Percentiles rank a stretch among this genome's conserved stretches.
phyloP scores from a whole-genome alignment of 2,113 vertebrate species.

The Anguilla japonica region DNA sequence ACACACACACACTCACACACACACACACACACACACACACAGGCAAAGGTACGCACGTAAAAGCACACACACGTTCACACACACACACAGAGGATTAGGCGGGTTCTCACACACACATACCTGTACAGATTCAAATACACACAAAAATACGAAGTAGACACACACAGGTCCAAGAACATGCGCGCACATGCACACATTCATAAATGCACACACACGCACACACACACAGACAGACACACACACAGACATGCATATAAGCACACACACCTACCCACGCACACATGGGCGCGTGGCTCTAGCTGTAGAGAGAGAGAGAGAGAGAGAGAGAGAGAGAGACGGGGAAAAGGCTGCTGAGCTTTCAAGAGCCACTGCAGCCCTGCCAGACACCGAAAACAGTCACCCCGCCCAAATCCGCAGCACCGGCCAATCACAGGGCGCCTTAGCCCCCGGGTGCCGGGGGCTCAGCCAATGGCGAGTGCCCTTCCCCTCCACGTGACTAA shows the following conservation, averaged over 20 bases:
- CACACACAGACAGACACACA: background rate
- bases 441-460: constrained; percentile 57
- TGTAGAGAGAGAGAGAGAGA: background rate
- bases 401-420: constrained; percentile 56
- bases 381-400: constrained; percentile 71
- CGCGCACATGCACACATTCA: background rate
- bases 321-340: background rate
- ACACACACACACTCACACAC: background rate
- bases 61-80: background rate
- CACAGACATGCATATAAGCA: background rate
- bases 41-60: background rate
- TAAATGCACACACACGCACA: background rate
- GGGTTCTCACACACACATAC: background rate
- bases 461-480: constrained; percentile 73
- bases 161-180: background rate
- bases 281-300: no score
- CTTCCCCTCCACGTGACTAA: constrained; percentile 72
- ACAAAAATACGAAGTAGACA: background rate
- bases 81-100: background rate
- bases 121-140: background rate
- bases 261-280: background rate
- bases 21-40: background rate
- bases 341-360: background rate
- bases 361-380: constrained; percentile 30
- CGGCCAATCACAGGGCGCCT: constrained; percentile 69